phyloP scores from a whole-genome alignment of 2,888 invertebrate genomes.

The Sminthurinus aureus region DNA sequence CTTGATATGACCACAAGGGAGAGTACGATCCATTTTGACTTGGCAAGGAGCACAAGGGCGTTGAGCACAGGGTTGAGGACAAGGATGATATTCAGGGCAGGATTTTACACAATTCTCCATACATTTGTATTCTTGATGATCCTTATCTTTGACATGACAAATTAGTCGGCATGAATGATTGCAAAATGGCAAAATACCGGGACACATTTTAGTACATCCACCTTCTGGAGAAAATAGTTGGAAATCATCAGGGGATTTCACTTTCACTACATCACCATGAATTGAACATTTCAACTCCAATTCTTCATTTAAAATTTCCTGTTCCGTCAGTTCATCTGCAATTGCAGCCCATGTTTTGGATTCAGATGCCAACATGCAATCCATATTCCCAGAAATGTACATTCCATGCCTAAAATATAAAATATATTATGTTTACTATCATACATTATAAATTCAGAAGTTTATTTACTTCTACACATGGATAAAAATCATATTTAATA shows the following conservation, averaged over 20 bases:
- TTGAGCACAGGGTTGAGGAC: conserved; percentile 41
- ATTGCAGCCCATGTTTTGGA: conserved; percentile 59
- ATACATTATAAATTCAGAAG: too few species aligned
- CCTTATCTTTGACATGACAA: conserved; percentile 71
- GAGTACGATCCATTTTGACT: conserved; percentile 54
- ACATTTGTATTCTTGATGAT: conserved; percentile 67
- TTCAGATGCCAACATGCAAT: conserved; percentile 54
- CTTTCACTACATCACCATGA: conserved; percentile 46
- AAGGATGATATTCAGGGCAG: conserved; percentile 43
- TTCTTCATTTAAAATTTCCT: conserved; percentile 47
- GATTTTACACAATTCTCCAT: conserved; percentile 63
- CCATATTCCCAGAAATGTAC: conserved; percentile 75
- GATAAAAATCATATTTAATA: too few species aligned
- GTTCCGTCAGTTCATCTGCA: conserved; percentile 46
- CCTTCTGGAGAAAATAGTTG: conserved; percentile 65
- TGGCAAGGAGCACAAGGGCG: conserved; percentile 56
- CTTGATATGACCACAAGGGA: conserved; percentile 66
- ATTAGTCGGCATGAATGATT: conserved; percentile 70
- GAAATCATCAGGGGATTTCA: conserved; percentile 44
- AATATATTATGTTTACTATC: too few species aligned
- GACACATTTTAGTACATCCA: conserved; percentile 70
- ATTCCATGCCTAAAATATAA: conserved; percentile 66
- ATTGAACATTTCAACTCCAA: conserved; percentile 54
- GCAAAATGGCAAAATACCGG: conserved; percentile 64
- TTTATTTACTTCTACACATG: too few species aligned